phyloP scores from a whole-genome alignment of 2,113 vertebrate genomes.

The Mobula hypostoma region DNA sequence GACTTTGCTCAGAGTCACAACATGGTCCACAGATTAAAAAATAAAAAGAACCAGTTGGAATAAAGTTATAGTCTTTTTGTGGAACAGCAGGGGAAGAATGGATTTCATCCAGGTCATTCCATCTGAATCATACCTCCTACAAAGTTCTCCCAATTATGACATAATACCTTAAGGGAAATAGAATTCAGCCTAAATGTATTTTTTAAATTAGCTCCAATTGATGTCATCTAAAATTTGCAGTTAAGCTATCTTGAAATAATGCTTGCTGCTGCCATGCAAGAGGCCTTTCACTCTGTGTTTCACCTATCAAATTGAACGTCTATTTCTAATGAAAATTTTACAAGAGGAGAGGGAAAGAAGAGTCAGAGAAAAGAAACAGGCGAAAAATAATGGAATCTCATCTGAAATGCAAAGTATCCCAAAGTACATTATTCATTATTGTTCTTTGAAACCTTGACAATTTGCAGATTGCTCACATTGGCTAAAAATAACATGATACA shows the following conservation, averaged over 20 bases:
- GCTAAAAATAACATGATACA: background rate
- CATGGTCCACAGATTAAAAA: background rate
- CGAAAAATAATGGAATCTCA: background rate
- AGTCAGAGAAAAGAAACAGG: background rate
- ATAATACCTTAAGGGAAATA: background rate
- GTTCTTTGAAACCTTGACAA: conserved; percentile 25
- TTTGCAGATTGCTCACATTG: background rate
- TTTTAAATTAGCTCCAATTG: conserved; percentile 3
- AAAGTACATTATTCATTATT: conserved; percentile 6
- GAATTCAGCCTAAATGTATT: background rate
- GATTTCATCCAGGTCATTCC: conserved; percentile 1
- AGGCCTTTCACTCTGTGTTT: background rate
- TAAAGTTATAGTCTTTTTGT: background rate
- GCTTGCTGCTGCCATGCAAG: background rate
- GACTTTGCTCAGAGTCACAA: too few species aligned
- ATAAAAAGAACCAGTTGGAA: background rate
- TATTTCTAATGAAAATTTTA: background rate
- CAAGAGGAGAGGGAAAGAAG: background rate
- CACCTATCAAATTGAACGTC: background rate
- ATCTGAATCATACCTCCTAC: background rate
- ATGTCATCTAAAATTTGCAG: background rate
- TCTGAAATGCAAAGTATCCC: background rate
- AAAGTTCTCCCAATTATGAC: background rate
- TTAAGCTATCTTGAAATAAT: background rate
- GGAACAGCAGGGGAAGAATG: background rate